Percentiles rank a stretch among this genome's conserved stretches.
These are phyloP conservation scores for Leptura quadrifasciata DNA, from an alignment of 2,888 invertebrate genomes.

Conservation along the genomic window DNA sequence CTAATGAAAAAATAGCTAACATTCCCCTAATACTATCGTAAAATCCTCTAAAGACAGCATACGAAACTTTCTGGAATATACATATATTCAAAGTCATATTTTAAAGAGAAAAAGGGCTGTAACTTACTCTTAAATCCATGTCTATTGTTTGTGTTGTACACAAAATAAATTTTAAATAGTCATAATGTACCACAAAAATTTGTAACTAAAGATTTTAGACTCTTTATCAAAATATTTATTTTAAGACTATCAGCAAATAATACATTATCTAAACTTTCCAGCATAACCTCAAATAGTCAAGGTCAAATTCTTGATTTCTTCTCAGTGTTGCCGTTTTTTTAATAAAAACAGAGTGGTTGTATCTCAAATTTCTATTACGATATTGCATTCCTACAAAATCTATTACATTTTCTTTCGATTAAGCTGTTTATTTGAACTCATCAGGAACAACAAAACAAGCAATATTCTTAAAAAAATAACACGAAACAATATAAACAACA, in stretches of 20 bases:
- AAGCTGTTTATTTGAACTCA: too few species aligned
- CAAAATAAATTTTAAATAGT: neutral
- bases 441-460: too few species aligned
- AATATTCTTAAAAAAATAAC: too few species aligned
- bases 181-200: slow-evolving; percentile 9
- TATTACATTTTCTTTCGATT: too few species aligned
- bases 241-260: neutral
- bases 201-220: neutral
- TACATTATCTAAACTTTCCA: neutral
- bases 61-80: slow-evolving; percentile 78
- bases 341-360: too few species aligned
- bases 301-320: neutral
- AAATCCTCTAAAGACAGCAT: slow-evolving; percentile 82
- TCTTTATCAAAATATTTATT: neutral
- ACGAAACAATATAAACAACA: too few species aligned
- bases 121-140: slow-evolving; percentile 11
- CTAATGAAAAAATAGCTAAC: slow-evolving; percentile 84
- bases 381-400: too few species aligned
- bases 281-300: slow-evolving; percentile 2
- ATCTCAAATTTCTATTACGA: too few species aligned
- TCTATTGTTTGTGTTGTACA: neutral
- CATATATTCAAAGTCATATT: neutral
- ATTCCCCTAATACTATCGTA: slow-evolving; percentile 88
- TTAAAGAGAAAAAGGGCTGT: neutral
- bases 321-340: neutral